A percentile compares a stretch with the other conserved stretches of the same genome.
phyloP scores from a whole-genome alignment of 2,888 invertebrate species.

The Sturmia bella region DNA sequence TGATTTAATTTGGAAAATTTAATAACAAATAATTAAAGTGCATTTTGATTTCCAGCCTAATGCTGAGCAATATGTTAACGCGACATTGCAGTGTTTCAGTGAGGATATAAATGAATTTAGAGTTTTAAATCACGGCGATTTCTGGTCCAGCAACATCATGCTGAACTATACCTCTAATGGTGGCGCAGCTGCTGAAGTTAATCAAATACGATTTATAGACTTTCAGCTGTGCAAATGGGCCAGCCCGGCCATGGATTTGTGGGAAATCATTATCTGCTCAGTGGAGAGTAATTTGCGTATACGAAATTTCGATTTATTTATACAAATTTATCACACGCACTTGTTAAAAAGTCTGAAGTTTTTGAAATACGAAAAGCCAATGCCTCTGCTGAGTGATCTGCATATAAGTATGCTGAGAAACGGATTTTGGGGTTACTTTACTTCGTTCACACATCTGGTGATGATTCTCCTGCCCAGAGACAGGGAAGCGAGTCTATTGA shows the following conservation, averaged over 20 bases:
- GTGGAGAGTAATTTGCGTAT: slow-evolving; percentile 76
- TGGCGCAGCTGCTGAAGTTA: slow-evolving; percentile 71
- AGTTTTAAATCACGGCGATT: slow-evolving; percentile 80
- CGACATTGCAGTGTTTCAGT: slow-evolving; percentile 75
- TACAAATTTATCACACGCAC: slow-evolving; percentile 78
- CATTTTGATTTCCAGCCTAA: slow-evolving; percentile 73
- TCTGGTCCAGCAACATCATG: slow-evolving; percentile 80
- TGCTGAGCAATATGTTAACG: slow-evolving; percentile 78
- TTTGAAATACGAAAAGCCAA: slow-evolving; percentile 75
- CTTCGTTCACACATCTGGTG: slow-evolving; percentile 76
- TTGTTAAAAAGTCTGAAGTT: slow-evolving; percentile 76
- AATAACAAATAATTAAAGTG: no score
- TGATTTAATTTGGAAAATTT: background rate
- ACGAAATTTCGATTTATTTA: slow-evolving; percentile 78
- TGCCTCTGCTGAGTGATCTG: slow-evolving; percentile 77
- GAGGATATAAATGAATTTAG: slow-evolving; percentile 76
- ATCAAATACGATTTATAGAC: slow-evolving; percentile 79
- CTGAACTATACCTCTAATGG: slow-evolving; percentile 74
- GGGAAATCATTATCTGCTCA: slow-evolving; percentile 79
- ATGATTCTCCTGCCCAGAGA: slow-evolving; percentile 77
- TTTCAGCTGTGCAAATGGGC: slow-evolving; percentile 80
- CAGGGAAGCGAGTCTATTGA: slow-evolving; percentile 75
- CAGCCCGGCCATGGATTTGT: slow-evolving; percentile 79
- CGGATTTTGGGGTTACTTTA: slow-evolving; percentile 78
- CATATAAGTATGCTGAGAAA: slow-evolving; percentile 78